These are phyloP conservation scores for Muschampia staudingeri DNA, from an alignment of 2,888 invertebrate genomes.

Conservation along the genomic window DNA sequence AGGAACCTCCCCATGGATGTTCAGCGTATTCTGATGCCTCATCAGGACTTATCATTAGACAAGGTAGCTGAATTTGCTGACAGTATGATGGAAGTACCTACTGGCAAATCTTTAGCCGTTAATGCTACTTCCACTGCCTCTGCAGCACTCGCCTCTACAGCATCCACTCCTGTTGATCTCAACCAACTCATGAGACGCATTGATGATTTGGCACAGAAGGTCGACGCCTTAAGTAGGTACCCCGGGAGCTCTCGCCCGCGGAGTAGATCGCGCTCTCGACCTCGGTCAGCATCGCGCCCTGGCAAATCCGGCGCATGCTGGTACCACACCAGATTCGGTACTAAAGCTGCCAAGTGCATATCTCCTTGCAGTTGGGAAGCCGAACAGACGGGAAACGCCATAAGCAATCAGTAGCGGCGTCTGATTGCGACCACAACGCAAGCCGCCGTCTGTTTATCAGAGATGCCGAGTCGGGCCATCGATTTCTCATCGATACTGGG, in stretches of 20 bases:
- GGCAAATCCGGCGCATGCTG: constrained; percentile 34
- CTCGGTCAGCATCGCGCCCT: neutral
- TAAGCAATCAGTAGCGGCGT: constrained; percentile 58
- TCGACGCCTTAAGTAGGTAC: neutral
- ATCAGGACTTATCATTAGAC: constrained; percentile 48
- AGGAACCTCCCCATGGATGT: constrained; percentile 36
- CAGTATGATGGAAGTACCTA: constrained; percentile 26
- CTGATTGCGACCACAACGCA: constrained; percentile 49
- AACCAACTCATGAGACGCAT: neutral
- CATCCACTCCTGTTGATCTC: neutral
- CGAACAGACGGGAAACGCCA: constrained; percentile 47
- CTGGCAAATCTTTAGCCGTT: neutral
- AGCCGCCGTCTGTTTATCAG: constrained; percentile 56
- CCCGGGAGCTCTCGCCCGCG: neutral
- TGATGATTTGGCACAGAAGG: neutral
- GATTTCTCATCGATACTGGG: constrained; percentile 51
- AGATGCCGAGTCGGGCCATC: constrained; percentile 41
- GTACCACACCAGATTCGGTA: constrained; percentile 40
- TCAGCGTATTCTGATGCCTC: constrained; percentile 38
- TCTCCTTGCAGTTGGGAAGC: constrained; percentile 48
- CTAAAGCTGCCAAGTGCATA: constrained; percentile 38
- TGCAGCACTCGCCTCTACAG: neutral
- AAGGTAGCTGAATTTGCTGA: constrained; percentile 44
- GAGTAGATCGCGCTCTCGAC: neutral
- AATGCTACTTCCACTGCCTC: neutral